Evolutionary conservation across 2,797 vertebrate species (phyloP), one percentile per base, ranked within the genome.

Genomic region (Acanthis flammea): DNA sequence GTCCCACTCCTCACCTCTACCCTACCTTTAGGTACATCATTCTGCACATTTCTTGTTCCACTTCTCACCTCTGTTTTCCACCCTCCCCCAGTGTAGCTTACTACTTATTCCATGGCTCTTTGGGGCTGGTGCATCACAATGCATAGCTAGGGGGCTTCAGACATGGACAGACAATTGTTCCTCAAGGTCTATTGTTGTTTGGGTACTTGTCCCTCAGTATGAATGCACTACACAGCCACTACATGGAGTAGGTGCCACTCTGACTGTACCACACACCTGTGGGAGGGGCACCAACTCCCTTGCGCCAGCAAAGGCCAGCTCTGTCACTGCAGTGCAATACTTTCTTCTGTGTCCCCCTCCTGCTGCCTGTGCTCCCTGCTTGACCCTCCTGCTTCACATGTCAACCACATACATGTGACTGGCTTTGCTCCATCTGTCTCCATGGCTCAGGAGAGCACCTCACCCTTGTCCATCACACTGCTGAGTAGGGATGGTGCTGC

Each of bases 391-490:
- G 60, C 53, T 70, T 68, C 50, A 27, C n/a, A 5, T 0, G 1
- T 19, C 61, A 73, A 8, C 5, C 62, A 48, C 41, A 22, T 27
- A 14, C n/a, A 9, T 0, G 5, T 4, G 19, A 16, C 25, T 82
- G 62, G 15, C 78, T 73, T 70, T 25, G 7, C 33, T 67, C n/a
- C 31, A 21, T 33, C 53, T 41, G 22, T 45, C 47, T 57, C 23
- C 3, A 1, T 60, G 55, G 60, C 6, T 72, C 28, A 1, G 54
- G 33, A 76, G 41, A 62, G 7, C 51, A 50, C 18, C 19, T 12
- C n/a, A 12, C 10, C n/a, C 25, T 51, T 21, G 16, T 2, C 5
- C 12, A 5, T 4, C 14, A 5, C 1, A 0, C 14, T n/a, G 41
- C 51, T 7, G 6, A 19, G 21, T 4, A 37, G 6, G 9, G 12